phyloP scores from a whole-genome alignment of 1,140 invertebrate genomes.

The Megalonaias nervosa region DNA sequence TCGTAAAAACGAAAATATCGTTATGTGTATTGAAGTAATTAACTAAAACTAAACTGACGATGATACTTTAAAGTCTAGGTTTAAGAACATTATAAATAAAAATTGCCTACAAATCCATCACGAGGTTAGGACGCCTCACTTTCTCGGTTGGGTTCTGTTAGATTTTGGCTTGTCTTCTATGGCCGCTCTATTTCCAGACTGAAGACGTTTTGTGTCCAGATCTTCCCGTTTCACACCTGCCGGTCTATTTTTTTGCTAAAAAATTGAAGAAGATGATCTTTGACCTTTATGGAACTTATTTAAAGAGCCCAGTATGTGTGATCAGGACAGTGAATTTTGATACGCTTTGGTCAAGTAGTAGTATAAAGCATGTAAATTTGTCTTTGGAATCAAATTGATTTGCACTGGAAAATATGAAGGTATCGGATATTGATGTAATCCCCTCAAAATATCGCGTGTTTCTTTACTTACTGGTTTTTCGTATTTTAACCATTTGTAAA shows the following conservation, averaged over 20 bases:
- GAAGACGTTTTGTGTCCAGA: not conserved
- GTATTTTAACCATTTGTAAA: too few relatives aligned
- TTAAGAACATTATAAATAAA: too few relatives aligned
- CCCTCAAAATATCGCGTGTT: too few relatives aligned
- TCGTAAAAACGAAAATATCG: too few relatives aligned
- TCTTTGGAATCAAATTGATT: not conserved
- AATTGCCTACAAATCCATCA: too few relatives aligned
- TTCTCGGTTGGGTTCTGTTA: not conserved
- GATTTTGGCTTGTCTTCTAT: slow-evolving; percentile 15
- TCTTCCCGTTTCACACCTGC: not conserved
- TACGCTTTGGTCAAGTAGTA: not conserved
- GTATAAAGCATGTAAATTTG: not conserved
- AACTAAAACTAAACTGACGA: too few relatives aligned
- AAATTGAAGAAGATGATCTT: not conserved
- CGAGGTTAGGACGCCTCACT: too few relatives aligned
- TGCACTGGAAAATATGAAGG: not conserved
- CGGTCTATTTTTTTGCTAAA: slow-evolving; percentile 9
- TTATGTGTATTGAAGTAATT: too few relatives aligned
- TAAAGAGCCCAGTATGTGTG: not conserved
- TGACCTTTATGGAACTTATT: not conserved
- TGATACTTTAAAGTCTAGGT: too few relatives aligned
- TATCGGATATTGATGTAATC: too few relatives aligned
- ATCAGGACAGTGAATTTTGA: not conserved
- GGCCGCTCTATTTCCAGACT: not conserved
- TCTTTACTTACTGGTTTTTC: too few relatives aligned